These are phyloP conservation scores for Apotomis betuletana DNA, from an alignment of 2,888 invertebrate genomes.

Conservation along the genomic window DNA sequence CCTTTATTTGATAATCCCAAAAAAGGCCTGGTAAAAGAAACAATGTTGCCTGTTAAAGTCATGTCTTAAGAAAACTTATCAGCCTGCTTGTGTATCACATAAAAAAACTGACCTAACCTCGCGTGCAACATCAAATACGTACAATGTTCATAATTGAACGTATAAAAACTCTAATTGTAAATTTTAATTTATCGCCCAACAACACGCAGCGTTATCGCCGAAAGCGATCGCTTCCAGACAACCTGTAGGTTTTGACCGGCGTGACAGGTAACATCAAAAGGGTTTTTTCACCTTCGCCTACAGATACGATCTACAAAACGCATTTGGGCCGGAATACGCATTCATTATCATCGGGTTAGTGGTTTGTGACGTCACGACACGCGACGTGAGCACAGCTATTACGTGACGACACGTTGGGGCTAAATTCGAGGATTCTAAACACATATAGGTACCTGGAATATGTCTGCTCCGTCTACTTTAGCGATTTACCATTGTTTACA, in stretches of 20 bases:
- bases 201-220: constrained; percentile 21
- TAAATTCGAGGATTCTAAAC: no score
- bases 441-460: no score
- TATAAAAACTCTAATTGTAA: constrained; percentile 26
- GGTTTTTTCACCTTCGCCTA: constrained; percentile 32
- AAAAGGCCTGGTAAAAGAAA: no score
- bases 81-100: neutral
- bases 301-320: constrained; percentile 20
- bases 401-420: neutral
- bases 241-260: constrained; percentile 29
- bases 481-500: no score
- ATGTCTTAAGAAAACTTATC: neutral
- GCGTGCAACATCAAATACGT: constrained; percentile 7
- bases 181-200: constrained; percentile 13
- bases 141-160: constrained; percentile 12
- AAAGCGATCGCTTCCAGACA: constrained; percentile 30
- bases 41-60: no score
- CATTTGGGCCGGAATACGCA: constrained; percentile 1
- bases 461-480: no score
- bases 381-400: neutral
- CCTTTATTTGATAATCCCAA: no score
- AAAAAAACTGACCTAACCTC: neutral
- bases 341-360: constrained; percentile 15
- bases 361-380: neutral
- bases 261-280: constrained; percentile 40